Percentiles rank a stretch among this genome's conserved stretches.
Evolutionary conservation across 2,113 vertebrate genomes (phyloP).

Genomic region (Neofelis nebulosa): DNA sequence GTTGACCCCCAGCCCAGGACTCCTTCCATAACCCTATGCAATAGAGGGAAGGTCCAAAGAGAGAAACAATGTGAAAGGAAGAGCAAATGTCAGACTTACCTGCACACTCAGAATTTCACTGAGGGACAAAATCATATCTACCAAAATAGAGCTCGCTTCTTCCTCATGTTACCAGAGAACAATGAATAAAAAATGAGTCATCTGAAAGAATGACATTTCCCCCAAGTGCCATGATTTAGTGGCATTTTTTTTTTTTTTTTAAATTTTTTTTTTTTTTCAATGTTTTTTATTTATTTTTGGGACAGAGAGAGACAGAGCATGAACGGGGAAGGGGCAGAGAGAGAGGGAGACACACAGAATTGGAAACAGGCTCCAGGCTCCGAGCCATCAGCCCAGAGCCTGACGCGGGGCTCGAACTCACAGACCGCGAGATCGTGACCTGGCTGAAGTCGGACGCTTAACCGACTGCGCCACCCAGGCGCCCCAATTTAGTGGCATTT

Average conservation of each 20-base stretch:
- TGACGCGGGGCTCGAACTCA: too few relatives aligned
- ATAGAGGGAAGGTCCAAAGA: not conserved
- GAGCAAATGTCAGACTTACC: not conserved
- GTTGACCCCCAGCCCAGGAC: not conserved
- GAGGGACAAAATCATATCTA: not conserved
- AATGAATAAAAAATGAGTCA: conserved; percentile 20
- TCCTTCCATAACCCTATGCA: not conserved
- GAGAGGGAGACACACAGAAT: too few relatives aligned
- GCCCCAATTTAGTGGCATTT: conserved; percentile 30
- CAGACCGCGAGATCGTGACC: too few relatives aligned
- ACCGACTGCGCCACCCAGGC: too few relatives aligned
- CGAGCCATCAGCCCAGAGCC: too few relatives aligned
- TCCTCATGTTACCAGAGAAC: not conserved
- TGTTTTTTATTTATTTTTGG: too few relatives aligned
- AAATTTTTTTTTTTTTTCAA: too few relatives aligned
- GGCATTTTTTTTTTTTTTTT: conserved; percentile 48
- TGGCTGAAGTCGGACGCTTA: too few relatives aligned
- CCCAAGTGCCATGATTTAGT: conserved; percentile 11
- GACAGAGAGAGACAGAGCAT: too few relatives aligned
- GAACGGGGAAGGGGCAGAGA: too few relatives aligned
- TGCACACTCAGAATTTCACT: conserved; percentile 19
- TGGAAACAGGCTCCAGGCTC: too few relatives aligned
- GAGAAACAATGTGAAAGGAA: not conserved
- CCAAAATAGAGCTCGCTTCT: not conserved
- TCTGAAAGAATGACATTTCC: conserved; percentile 48